A percentile compares a stretch with the other conserved stretches of the same genome.
Evolutionary conservation across 2,797 vertebrate genomes (phyloP).

Genomic region (Thalassophryne amazonica): DNA sequence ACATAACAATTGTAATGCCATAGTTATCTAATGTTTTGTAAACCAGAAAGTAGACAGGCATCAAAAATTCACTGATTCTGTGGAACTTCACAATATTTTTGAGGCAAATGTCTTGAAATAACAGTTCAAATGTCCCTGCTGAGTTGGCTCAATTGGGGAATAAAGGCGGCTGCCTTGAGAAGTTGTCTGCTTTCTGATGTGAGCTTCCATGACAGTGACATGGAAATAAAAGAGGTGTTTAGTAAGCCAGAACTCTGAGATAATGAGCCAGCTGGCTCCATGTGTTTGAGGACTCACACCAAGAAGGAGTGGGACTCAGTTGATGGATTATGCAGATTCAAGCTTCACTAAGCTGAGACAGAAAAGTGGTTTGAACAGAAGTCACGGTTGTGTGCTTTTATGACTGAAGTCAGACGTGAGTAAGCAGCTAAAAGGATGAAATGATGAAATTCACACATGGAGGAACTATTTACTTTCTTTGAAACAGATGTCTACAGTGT

Average conservation of each 20-base stretch:
- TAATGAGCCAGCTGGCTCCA: slow-evolving; percentile 1
- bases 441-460: not conserved
- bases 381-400: not conserved
- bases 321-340: slow-evolving; percentile 46
- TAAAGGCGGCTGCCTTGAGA: not conserved
- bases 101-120: not conserved
- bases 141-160: too few species aligned
- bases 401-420: slow-evolving; percentile 30
- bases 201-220: not conserved
- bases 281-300: slow-evolving; percentile 18
- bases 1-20: too few species aligned
- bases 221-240: slow-evolving; percentile 14
- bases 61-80: too few species aligned
- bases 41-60: too few species aligned
- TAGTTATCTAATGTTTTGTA: too few species aligned
- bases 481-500: slow-evolving; percentile 21
- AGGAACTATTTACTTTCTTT: slow-evolving; percentile 38
- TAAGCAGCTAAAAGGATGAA: slow-evolving; percentile 14
- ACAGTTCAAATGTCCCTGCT: not conserved
- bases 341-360: slow-evolving; percentile 9
- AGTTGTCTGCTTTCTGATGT: not conserved
- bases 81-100: not conserved
- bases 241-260: slow-evolving; percentile 14
- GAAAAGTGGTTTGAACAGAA: not conserved
- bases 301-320: slow-evolving; percentile 1